Conservation (phyloP, 2,888 invertebrate genomes). For the Orthosia gracilis region DNA sequence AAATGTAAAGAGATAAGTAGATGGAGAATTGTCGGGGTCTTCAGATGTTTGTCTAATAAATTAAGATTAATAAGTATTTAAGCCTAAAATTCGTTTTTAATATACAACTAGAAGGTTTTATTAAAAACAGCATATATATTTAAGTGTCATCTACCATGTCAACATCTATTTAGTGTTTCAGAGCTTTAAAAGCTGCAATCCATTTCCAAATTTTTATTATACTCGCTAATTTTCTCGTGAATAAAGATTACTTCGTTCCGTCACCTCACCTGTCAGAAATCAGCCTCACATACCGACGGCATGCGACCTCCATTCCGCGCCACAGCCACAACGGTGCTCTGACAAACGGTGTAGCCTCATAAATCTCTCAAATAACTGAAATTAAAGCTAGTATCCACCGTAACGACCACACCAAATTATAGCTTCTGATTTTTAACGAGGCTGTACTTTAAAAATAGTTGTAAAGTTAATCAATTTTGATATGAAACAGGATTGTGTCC, state of each 20-base stretch:
- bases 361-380: slow-evolving; percentile 65
- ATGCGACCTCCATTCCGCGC: slow-evolving; percentile 58
- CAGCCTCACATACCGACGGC: slow-evolving; percentile 38
- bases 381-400: slow-evolving; percentile 55
- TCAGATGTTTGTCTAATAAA: no score
- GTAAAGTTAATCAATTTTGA: slow-evolving; percentile 63
- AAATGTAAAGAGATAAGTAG: no score
- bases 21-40: no score
- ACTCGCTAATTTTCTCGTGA: no score
- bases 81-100: no score
- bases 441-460: slow-evolving; percentile 55
- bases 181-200: no score
- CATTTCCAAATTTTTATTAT: no score
- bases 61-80: no score
- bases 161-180: no score
- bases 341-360: slow-evolving; percentile 54
- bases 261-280: slow-evolving; percentile 43
- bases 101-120: no score
- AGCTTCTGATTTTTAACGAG: slow-evolving; percentile 65
- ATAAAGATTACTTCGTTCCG: slow-evolving; percentile 29
- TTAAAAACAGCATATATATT: no score
- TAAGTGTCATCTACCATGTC: no score
- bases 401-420: slow-evolving; percentile 62
- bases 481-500: slow-evolving; percentile 48
- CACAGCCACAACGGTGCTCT: slow-evolving; percentile 52